Base-by-base conservation (phyloP, 2,113 vertebrate genomes). In the Pterophyllum scalare region DNA sequence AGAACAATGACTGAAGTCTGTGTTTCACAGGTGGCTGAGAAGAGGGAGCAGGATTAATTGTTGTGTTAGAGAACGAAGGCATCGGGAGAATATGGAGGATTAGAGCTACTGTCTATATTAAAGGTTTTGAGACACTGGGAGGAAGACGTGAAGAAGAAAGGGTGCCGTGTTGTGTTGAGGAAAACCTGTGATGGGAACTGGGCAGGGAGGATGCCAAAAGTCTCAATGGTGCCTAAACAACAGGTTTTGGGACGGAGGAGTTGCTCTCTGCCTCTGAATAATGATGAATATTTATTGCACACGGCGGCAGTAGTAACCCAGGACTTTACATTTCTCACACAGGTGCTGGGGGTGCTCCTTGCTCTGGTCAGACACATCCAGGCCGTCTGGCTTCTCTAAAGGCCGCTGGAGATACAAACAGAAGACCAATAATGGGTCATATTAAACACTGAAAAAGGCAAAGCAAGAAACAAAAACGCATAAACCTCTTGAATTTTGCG, bases 301-400 rank as follows among this genome's bases (percentile, higher is more conserved):
- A 1, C 98, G 97, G 77, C 98, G 98, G 95, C 98, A 99, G 95
- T 99, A 99, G 96, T 99, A 99, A 92, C 98, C 98, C 91, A 99
- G 95, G 87, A 99, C 98, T 96, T 99, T 99, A 94, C 98, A 99
- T 93, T 99, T 99, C 94, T 99, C 98, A 12, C 98, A 99, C 90
- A 99, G 96, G 87, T 99, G 98, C 91, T 99, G 98, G 0, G 98
- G 98, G 88, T 99, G 98, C 91, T 99, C 98, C 94, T 99, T 99
- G 91, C 98, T 99, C 97, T 99, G 98, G 95, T 99, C 98, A 0
- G 98, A 99, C 70, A 99, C 98, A 10, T 99, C 98, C 94, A 99
- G 96, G 89, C 98, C 98, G 0, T 99, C 98, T 0, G 98, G 98
- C 90, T 99, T 99, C 94, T 99, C 98, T 94, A 99, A 94, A 88